Evolutionary conservation across 2,888 invertebrate genomes (phyloP).

Genomic region (Lissonota sp.): DNA sequence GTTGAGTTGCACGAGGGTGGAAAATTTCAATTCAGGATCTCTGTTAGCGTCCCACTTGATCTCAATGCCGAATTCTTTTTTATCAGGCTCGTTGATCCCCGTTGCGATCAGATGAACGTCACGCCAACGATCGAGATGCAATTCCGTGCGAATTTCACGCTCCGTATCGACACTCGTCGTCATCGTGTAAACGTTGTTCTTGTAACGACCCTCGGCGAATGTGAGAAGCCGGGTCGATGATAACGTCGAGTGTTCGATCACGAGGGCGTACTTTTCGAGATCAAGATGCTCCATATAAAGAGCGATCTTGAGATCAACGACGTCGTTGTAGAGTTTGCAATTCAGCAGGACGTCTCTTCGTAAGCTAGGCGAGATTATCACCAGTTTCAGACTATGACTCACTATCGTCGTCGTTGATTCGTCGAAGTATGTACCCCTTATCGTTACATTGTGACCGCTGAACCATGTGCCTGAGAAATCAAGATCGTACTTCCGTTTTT

Average conservation of each 20-base stretch:
- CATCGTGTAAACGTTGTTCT: conserved; percentile 88
- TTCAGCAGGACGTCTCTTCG: conserved; percentile 87
- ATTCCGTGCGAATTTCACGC: conserved; percentile 88
- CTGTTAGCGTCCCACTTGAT: conserved; percentile 95
- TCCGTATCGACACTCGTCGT: conserved; percentile 88
- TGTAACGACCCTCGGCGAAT: conserved; percentile 88
- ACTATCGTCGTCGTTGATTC: conserved; percentile 88
- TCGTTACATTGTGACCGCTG: conserved; percentile 89
- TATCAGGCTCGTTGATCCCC: conserved; percentile 86
- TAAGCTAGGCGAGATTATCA: conserved; percentile 90
- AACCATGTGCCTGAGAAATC: conserved; percentile 92
- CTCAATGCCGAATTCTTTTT: conserved; percentile 89
- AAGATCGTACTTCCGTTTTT: conserved; percentile 88
- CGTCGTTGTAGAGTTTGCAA: conserved; percentile 88
- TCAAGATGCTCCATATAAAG: conserved; percentile 88
- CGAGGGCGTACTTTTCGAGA: conserved; percentile 88
- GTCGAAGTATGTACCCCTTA: conserved; percentile 91
- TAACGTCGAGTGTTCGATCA: conserved; percentile 86
- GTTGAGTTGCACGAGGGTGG: conserved; percentile 87
- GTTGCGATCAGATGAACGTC: conserved; percentile 90
- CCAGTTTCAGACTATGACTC: conserved; percentile 88
- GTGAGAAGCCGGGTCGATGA: conserved; percentile 87
- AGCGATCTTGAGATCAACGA: conserved; percentile 88
- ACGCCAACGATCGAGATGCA: conserved; percentile 92
- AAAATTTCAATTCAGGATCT: conserved; percentile 90